Evolutionary conservation across 2,113 vertebrate genomes (phyloP).

Genomic region (Lathamus discolor): DNA sequence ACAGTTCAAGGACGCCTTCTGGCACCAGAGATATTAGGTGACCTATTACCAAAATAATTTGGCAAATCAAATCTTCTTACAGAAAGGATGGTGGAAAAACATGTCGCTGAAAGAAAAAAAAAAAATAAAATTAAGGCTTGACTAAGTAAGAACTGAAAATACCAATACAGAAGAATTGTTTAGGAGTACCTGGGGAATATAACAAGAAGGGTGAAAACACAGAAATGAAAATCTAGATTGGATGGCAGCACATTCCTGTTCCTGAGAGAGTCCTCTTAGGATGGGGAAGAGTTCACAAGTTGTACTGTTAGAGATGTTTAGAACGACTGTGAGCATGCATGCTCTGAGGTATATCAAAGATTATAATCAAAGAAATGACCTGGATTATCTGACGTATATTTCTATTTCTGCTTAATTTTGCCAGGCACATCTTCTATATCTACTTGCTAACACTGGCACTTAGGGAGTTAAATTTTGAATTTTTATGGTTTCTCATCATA

Average conservation of each 20-base stretch:
- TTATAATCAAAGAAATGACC: not conserved
- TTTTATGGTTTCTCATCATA: not conserved
- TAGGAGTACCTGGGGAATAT: not conserved
- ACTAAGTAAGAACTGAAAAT: conserved; percentile 1
- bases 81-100: not conserved
- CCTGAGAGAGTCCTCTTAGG: not conserved
- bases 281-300: not conserved
- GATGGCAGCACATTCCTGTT: not conserved
- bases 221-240: not conserved
- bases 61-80: not conserved
- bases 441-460: not conserved
- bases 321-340: not conserved
- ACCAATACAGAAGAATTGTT: not conserved
- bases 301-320: not conserved
- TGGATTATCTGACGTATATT: not conserved
- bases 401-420: not conserved
- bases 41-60: not conserved
- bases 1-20: not conserved
- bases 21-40: not conserved
- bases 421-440: not conserved
- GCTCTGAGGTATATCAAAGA: not conserved
- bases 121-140: not conserved
- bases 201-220: not conserved
- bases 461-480: conserved; percentile 17
- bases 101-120: not conserved